Evolutionary conservation across 2,113 vertebrate species (phyloP).

Genomic region (Catharus minimus): DNA sequence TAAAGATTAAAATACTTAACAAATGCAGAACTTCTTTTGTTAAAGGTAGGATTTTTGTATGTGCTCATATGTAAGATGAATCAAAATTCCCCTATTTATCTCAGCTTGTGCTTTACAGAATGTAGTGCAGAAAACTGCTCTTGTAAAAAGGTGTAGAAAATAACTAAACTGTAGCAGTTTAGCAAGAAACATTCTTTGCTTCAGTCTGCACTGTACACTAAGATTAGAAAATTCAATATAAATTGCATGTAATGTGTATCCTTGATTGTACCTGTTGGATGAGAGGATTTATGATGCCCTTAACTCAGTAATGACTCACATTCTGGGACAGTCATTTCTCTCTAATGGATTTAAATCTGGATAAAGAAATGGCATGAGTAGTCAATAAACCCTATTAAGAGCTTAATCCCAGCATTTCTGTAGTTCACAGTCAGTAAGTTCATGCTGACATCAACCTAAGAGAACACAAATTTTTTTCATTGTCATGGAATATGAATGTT

Average conservation of each 20-base stretch:
- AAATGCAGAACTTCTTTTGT: not conserved
- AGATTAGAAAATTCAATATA: not conserved
- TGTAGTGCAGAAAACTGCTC: not conserved
- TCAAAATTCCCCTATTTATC: not conserved
- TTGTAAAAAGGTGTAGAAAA: not conserved
- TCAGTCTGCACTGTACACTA: not conserved
- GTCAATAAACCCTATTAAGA: not conserved
- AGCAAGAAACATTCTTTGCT: not conserved
- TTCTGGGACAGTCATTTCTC: not conserved
- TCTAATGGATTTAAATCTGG: not conserved
- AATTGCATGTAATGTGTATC: not conserved
- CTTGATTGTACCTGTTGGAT: not conserved
- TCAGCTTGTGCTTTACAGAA: fast-evolving
- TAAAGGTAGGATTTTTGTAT: not conserved
- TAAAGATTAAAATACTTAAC: not conserved
- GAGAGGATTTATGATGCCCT: not conserved
- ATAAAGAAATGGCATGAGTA: not conserved
- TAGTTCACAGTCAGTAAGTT: not conserved
- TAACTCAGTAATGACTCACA: not conserved
- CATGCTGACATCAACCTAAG: not conserved
- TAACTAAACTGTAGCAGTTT: not conserved
- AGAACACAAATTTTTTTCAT: not conserved
- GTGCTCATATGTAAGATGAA: not conserved
- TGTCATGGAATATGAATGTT: not conserved
- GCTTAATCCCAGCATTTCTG: not conserved